Evolutionary conservation across 2,113 vertebrate genomes (phyloP).

Genomic region (Bettongia penicillata): DNA sequence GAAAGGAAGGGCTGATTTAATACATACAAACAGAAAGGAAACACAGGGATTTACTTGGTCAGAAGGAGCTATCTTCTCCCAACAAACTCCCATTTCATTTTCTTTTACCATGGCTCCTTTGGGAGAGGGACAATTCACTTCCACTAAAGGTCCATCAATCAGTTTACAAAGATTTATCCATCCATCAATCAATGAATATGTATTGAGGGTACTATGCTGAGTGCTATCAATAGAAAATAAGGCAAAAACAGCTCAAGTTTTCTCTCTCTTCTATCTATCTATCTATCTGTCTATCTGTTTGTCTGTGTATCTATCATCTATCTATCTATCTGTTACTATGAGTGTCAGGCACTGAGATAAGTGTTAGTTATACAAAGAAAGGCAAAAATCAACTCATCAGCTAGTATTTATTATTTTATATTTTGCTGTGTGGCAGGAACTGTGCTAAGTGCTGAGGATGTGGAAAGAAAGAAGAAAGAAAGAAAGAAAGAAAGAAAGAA

Average conservation of each 20-base stretch:
- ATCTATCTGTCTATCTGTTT: neutral
- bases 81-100: neutral
- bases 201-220: neutral
- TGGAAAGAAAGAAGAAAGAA: neutral
- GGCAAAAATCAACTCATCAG: neutral
- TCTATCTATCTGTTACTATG: too few species aligned
- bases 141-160: neutral
- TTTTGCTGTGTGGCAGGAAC: neutral
- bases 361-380: neutral
- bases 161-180: too few species aligned
- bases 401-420: neutral
- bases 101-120: neutral
- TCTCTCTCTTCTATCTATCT: neutral
- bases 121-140: neutral
- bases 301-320: neutral
- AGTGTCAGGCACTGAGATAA: neutral
- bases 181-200: neutral
- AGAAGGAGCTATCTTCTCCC: neutral
- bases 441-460: neutral
- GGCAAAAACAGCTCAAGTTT: neutral
- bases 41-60: neutral
- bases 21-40: constrained; percentile 33
- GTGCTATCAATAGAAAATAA: neutral
- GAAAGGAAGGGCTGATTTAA: constrained; percentile 12
- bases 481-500: neutral